phyloP scores from a whole-genome alignment of 2,888 invertebrate genomes.

The Drosophila yooni region DNA sequence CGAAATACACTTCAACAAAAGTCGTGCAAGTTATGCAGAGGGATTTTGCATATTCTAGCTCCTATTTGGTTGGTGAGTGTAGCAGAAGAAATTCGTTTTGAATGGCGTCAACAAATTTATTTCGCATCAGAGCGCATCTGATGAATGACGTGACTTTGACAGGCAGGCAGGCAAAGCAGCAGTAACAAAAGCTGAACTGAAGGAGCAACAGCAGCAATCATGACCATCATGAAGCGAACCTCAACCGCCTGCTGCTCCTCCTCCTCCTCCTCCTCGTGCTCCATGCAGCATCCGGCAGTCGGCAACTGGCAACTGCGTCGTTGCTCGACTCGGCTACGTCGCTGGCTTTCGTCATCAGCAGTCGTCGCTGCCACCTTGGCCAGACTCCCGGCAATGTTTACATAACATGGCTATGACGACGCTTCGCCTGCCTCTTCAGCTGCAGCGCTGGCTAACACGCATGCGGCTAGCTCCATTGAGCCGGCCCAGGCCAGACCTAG shows the following conservation, averaged over 20 bases:
- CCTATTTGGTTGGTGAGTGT: neutral
- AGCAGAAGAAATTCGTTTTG: constrained; percentile 53
- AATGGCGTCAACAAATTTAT: constrained; percentile 71
- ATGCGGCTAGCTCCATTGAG: constrained; percentile 61
- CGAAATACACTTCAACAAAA: neutral
- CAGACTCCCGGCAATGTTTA: constrained; percentile 50
- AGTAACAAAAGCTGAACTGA: constrained; percentile 10
- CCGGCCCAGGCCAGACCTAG: constrained; percentile 13
- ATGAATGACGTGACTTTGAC: constrained; percentile 71
- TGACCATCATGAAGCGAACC: constrained; percentile 27
- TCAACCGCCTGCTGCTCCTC: constrained; percentile 4
- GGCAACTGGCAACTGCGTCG: constrained; percentile 32
- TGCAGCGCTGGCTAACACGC: constrained; percentile 51
- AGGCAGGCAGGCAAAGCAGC: constrained; percentile 45
- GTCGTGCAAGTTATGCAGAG: fast-evolving
- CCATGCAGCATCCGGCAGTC: constrained; percentile 58
- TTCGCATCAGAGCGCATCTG: constrained; percentile 71
- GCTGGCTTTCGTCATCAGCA: constrained; percentile 45
- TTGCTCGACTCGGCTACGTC: constrained; percentile 17
- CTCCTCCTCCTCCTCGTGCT: neutral
- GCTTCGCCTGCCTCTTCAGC: constrained; percentile 25
- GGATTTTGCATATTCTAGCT: neutral
- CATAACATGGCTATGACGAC: constrained; percentile 63
- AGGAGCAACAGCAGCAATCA: constrained; percentile 16
- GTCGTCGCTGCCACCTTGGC: neutral